phyloP scores from a whole-genome alignment of 2,888 invertebrate species.

The Unio delphinus region DNA sequence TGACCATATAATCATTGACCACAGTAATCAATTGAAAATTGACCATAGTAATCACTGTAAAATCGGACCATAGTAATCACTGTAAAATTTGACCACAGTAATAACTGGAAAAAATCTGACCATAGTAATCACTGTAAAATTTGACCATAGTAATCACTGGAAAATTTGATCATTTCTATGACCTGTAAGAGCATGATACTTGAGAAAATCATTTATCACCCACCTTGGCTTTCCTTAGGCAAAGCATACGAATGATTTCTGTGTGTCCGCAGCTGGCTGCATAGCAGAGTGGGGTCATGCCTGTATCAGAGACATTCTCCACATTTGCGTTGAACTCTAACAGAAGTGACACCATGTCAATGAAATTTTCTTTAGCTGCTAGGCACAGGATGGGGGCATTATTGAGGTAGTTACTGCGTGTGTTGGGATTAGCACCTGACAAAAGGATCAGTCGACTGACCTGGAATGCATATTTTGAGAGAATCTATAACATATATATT shows the following conservation, averaged over 20 bases:
- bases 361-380: conserved; percentile 91
- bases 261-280: conserved; percentile 91
- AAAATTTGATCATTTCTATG: too few relatives aligned
- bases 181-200: too few relatives aligned
- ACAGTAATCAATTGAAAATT: too few relatives aligned
- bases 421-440: conserved; percentile 90
- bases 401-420: conserved; percentile 79
- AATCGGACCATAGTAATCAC: too few relatives aligned
- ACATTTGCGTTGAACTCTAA: conserved; percentile 93
- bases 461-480: conserved; percentile 53
- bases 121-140: too few relatives aligned
- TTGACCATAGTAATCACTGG: too few relatives aligned
- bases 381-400: conserved; percentile 84
- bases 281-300: conserved; percentile 88
- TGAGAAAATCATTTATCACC: conserved; percentile 8
- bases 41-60: too few relatives aligned
- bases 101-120: too few relatives aligned
- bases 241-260: conserved; percentile 80
- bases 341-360: conserved; percentile 91
- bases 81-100: too few relatives aligned
- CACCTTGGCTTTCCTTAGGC: conserved; percentile 72
- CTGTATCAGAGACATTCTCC: conserved; percentile 88
- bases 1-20: too few relatives aligned
- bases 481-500: too few relatives aligned
- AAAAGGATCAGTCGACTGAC: conserved; percentile 91